Percentiles rank a stretch among this genome's conserved stretches.
Conservation (phyloP, 2,113 vertebrate species). For the Nerophis lumbriciformis region DNA sequence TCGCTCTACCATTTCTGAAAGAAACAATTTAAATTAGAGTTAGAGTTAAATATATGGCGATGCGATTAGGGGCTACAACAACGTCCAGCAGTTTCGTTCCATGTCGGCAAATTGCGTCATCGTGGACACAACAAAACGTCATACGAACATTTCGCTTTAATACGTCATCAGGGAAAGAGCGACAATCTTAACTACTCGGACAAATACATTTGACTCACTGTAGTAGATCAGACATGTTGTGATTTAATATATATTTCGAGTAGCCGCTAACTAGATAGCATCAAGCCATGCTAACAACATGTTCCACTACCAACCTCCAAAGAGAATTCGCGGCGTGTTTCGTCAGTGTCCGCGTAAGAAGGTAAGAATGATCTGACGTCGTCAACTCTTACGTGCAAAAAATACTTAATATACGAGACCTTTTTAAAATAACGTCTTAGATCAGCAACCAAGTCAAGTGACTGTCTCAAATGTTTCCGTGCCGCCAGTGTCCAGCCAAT, state of each 20-base stretch:
- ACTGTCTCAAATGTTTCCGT: conserved; percentile 39
- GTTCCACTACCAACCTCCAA: not conserved
- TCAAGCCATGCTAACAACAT: not conserved
- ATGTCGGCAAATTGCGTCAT: not conserved
- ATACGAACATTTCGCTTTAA: not conserved
- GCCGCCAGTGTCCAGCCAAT: conserved; percentile 37
- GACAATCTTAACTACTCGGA: not conserved
- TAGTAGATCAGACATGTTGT: not conserved
- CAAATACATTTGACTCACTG: not conserved
- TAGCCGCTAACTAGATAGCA: conserved; percentile 7
- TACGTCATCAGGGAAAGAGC: not conserved
- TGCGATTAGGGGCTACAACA: not conserved
- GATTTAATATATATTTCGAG: not conserved
- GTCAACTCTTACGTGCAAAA: not conserved
- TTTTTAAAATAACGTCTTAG: not conserved
- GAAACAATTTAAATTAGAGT: not conserved
- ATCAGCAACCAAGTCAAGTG: not conserved
- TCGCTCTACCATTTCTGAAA: no score
- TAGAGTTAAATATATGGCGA: not conserved
- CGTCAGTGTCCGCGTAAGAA: not conserved
- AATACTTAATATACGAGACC: not conserved
- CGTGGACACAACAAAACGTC: not conserved
- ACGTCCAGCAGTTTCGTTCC: not conserved
- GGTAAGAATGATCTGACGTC: not conserved
- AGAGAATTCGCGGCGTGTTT: not conserved